Evolutionary conservation across 2,113 vertebrate genomes (phyloP).

Genomic region (Poeciliopsis retropinna): DNA sequence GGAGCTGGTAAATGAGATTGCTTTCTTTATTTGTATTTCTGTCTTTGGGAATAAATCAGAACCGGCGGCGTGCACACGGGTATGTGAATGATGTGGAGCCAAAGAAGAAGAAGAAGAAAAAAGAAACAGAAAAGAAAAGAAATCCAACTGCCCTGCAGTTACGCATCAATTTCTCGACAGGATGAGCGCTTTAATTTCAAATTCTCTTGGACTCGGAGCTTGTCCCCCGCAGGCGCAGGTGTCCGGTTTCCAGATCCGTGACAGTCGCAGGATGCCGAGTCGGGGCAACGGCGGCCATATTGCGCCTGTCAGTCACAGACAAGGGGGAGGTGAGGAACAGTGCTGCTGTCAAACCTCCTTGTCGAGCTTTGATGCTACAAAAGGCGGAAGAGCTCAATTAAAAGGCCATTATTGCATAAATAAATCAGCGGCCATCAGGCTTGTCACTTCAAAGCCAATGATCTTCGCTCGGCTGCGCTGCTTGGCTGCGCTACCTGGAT

Average conservation of each 20-base stretch:
- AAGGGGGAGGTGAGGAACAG: constrained; percentile 72
- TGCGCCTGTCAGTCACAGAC: constrained; percentile 82
- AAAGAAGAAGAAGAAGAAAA: background rate
- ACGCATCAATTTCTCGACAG: constrained; percentile 11
- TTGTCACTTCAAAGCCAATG: constrained; percentile 93
- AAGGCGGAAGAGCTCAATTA: constrained; percentile 93
- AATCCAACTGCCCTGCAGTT: constrained; percentile 33
- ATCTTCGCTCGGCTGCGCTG: constrained; percentile 80
- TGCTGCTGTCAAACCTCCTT: constrained; percentile 82
- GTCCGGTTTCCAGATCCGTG: constrained; percentile 40
- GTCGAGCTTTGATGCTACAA: constrained; percentile 88
- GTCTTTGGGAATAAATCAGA: constrained; percentile 61
- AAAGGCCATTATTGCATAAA: constrained; percentile 93
- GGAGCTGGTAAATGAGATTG: constrained; percentile 71
- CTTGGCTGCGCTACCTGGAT: constrained; percentile 84
- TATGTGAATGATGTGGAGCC: background rate
- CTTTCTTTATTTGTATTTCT: constrained; percentile 67
- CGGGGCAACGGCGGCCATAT: constrained; percentile 37
- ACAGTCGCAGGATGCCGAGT: constrained; percentile 36
- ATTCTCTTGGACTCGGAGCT: constrained; percentile 17
- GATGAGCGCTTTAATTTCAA: constrained; percentile 36
- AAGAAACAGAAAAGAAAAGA: too few species aligned
- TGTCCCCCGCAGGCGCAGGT: constrained; percentile 42
- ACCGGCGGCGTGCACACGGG: background rate
- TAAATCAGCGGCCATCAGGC: constrained; percentile 92